These are phyloP conservation scores for Austrofundulus limnaeus DNA, from an alignment of 2,113 vertebrate genomes.

Conservation along the genomic window DNA sequence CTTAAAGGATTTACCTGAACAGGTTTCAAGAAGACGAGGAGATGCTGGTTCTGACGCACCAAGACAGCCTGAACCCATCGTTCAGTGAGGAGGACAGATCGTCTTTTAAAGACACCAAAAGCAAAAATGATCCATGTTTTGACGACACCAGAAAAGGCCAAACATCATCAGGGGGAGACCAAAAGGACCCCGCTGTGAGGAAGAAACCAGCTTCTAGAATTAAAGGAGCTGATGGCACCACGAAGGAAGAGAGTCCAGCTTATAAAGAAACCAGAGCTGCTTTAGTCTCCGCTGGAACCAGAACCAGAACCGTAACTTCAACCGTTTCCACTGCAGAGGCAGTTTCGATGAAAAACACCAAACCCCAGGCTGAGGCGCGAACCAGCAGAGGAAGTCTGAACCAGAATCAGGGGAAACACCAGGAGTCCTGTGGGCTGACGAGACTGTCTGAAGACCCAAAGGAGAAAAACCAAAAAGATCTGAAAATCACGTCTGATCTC, in stretches of 20 bases:
- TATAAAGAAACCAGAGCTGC: constrained; percentile 50
- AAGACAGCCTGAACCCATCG: constrained; percentile 74
- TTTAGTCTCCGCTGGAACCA: constrained; percentile 33
- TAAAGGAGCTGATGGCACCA: constrained; percentile 2
- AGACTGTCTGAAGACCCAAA: constrained; percentile 3
- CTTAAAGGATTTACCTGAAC: constrained; percentile 1
- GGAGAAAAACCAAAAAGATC: neutral
- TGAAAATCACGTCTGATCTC: constrained; percentile 9
- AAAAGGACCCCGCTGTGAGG: constrained; percentile 55
- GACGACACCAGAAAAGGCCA: constrained; percentile 5
- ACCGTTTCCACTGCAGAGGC: constrained; percentile 17
- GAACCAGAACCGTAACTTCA: constrained; percentile 33
- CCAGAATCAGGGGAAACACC: neutral
- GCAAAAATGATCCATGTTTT: neutral
- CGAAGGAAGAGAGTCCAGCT: neutral
- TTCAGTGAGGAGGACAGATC: constrained; percentile 48
- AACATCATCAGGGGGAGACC: constrained; percentile 8
- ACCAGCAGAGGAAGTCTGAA: neutral
- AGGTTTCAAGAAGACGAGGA: constrained; percentile 75
- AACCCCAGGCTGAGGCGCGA: neutral
- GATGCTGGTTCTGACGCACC: constrained; percentile 75
- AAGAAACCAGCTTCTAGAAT: neutral
- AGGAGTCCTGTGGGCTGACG: neutral
- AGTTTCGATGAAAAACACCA: neutral
- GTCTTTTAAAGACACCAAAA: constrained; percentile 5